Percentiles rank a stretch among this genome's conserved stretches.
phyloP scores from a whole-genome alignment of 1,140 invertebrate species.

The Eufriesea mexicana region DNA sequence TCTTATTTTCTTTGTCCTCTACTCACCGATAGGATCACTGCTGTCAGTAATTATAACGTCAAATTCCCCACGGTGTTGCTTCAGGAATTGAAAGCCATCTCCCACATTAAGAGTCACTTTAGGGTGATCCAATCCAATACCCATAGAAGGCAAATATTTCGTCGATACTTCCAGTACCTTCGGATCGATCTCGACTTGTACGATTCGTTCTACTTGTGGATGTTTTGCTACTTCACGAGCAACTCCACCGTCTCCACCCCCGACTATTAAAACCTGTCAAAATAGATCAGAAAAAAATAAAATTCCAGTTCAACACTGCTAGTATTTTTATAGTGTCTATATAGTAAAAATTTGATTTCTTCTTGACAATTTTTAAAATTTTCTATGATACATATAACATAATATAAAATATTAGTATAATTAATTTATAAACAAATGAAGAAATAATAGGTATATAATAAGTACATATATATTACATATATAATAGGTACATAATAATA shows the following conservation, averaged over 20 bases:
- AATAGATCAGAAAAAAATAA: neutral
- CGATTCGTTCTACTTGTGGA: conserved; percentile 92
- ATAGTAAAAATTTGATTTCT: too few species aligned
- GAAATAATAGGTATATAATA: too few species aligned
- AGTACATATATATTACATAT: too few species aligned
- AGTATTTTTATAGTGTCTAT: too few species aligned
- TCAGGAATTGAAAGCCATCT: conserved; percentile 98
- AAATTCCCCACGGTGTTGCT: conserved; percentile 92
- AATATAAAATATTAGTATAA: too few species aligned
- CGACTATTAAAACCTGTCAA: conserved; percentile 94
- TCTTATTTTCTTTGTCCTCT: neutral
- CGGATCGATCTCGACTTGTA: conserved; percentile 95
- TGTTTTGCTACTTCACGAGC: conserved; percentile 97
- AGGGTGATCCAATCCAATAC: conserved; percentile 90
- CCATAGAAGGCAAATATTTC: conserved; percentile 95
- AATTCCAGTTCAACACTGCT: neutral
- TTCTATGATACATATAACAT: too few species aligned
- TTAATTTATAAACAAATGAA: too few species aligned
- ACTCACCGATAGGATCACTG: conserved; percentile 94
- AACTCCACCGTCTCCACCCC: conserved; percentile 98
- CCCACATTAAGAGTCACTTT: conserved; percentile 94
- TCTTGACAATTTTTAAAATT: too few species aligned
- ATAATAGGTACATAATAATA: too few species aligned
- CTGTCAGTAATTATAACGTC: conserved; percentile 99
- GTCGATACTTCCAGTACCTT: conserved; percentile 96